Percentiles rank a stretch among this genome's conserved stretches.
phyloP scores from a whole-genome alignment of 2,888 invertebrate species.

The Torymus texanus region DNA sequence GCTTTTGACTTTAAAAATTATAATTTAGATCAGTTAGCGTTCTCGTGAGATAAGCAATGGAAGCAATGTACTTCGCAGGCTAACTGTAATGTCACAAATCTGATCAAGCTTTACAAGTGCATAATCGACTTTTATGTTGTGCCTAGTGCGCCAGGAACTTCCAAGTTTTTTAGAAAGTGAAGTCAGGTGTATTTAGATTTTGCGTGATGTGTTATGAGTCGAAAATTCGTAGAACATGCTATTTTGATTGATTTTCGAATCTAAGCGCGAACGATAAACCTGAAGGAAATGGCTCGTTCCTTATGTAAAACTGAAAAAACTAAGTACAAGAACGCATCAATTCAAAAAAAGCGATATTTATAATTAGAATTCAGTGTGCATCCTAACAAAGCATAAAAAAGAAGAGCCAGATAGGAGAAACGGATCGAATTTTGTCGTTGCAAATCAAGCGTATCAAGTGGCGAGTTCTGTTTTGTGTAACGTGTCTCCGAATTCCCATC shows the following conservation, averaged over 20 bases:
- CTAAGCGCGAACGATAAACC: constrained; percentile 35
- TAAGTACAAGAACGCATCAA: constrained; percentile 32
- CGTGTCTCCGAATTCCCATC: constrained; percentile 49
- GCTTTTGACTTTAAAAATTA: constrained; percentile 45
- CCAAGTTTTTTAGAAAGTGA: constrained; percentile 32
- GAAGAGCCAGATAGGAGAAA: constrained; percentile 53
- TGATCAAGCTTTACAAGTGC: constrained; percentile 44
- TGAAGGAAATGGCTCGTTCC: constrained; percentile 25
- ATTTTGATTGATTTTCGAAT: constrained; percentile 40
- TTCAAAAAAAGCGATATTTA: constrained; percentile 37
- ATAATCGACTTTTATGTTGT: constrained; percentile 51
- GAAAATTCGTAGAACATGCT: constrained; percentile 27
- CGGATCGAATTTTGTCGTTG: constrained; percentile 34
- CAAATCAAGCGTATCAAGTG: constrained; percentile 45
- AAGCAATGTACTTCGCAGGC: constrained; percentile 43
- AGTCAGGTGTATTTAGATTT: constrained; percentile 32
- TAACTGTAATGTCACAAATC: constrained; percentile 26
- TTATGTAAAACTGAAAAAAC: constrained; percentile 29
- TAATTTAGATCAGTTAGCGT: constrained; percentile 44
- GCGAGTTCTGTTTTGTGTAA: constrained; percentile 45
- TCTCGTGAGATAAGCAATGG: constrained; percentile 35
- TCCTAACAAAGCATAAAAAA: constrained; percentile 31
- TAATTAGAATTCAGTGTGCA: constrained; percentile 46
- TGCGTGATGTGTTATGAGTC: constrained; percentile 42
- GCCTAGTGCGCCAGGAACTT: constrained; percentile 46